Evolutionary conservation across 2,113 vertebrate species (phyloP).

Genomic region (Phrynosoma blainvillii): DNA sequence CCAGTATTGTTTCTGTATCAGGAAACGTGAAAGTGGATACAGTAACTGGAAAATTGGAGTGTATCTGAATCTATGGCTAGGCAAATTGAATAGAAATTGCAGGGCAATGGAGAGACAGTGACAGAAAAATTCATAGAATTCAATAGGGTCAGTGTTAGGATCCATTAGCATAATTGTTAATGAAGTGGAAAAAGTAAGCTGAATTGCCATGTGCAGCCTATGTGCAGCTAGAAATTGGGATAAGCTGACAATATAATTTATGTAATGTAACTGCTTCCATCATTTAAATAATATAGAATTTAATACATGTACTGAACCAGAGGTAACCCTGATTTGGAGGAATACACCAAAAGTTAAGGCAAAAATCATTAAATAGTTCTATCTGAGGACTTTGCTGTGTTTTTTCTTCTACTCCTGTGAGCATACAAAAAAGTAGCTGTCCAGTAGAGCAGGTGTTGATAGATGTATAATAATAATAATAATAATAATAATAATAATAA

Average conservation of each 20-base stretch:
- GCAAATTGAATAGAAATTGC: neutral
- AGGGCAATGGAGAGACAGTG: neutral
- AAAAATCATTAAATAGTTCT: neutral
- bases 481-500: no score
- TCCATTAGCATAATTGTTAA: slow-evolving; percentile 21
- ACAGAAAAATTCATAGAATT: slow-evolving; percentile 11
- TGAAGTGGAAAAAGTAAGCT: slow-evolving; percentile 15
- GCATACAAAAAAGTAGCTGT: neutral
- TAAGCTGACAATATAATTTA: neutral
- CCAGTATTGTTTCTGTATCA: neutral
- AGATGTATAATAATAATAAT: no score
- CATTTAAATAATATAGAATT: neutral
- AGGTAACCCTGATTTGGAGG: neutral
- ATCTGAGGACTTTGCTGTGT: neutral
- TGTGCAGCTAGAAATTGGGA: neutral
- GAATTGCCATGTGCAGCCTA: neutral
- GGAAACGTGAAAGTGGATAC: neutral
- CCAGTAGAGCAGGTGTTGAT: neutral
- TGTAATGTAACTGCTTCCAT: neutral
- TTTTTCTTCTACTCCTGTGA: neutral
- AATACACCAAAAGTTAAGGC: neutral
- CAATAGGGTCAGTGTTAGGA: slow-evolving; percentile 1
- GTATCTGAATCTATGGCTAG: neutral
- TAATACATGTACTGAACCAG: neutral
- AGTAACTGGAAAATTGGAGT: neutral